A percentile compares a stretch with the other conserved stretches of the same genome.
Conservation (phyloP, 2,797 vertebrate species). For the Holocentrus rufus region DNA sequence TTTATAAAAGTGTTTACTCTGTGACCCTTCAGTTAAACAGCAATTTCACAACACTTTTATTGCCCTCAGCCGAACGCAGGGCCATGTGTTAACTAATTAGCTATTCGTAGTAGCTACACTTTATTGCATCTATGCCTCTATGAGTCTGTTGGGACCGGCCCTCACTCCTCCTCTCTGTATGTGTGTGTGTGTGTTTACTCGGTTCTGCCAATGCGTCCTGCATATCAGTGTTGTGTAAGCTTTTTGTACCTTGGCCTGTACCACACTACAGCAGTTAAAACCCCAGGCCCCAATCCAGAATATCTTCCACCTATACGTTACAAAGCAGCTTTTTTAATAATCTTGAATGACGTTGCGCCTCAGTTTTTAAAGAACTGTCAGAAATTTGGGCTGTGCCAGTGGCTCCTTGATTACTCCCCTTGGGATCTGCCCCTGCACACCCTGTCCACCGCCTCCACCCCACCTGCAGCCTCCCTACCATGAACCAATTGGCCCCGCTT, state of each 20-base stretch:
- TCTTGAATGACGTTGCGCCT: slow-evolving; percentile 69
- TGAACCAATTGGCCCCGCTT: slow-evolving; percentile 34
- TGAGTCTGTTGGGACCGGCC: slow-evolving; percentile 16
- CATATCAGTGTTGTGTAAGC: slow-evolving; percentile 43
- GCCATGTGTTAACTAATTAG: background rate
- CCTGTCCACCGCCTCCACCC: slow-evolving; percentile 6
- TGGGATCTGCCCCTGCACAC: slow-evolving; percentile 37
- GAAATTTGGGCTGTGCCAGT: slow-evolving; percentile 64
- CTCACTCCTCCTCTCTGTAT: background rate
- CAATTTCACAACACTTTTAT: background rate
- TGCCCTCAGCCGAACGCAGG: background rate
- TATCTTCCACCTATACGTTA: slow-evolving; percentile 52
- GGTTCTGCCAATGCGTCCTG: slow-evolving; percentile 26
- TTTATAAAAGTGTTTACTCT: background rate
- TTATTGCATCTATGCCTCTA: background rate
- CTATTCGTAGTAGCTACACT: background rate
- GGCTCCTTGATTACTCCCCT: slow-evolving; percentile 67
- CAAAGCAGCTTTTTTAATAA: slow-evolving; percentile 71
- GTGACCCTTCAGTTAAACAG: background rate
- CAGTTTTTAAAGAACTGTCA: slow-evolving; percentile 73
- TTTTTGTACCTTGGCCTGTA: slow-evolving; percentile 16
- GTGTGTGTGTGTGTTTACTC: slow-evolving; percentile 4
- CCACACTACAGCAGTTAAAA: slow-evolving; percentile 26
- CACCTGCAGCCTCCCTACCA: background rate
- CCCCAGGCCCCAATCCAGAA: slow-evolving; percentile 51